Percentiles rank a stretch among this genome's conserved stretches.
Conservation (phyloP, 2,797 vertebrate genomes). For the Hapalemur alaotrensis region DNA sequence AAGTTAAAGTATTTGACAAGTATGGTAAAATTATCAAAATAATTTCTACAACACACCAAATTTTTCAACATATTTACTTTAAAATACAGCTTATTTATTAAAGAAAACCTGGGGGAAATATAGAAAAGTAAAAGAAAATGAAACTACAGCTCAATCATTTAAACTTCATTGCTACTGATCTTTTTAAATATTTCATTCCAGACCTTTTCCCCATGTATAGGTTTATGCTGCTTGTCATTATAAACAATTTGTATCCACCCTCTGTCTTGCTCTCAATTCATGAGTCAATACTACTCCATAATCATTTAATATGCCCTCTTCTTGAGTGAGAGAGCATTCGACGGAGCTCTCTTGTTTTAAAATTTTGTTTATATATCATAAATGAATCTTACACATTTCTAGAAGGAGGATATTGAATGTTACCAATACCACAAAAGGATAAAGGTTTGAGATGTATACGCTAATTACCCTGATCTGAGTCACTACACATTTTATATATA, state of each 20-base stretch:
- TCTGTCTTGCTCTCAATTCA: background rate
- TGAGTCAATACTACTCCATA: background rate
- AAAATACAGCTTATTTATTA: background rate
- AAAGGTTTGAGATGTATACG: background rate
- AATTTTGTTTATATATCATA: background rate
- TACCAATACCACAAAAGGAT: background rate
- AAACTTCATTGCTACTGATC: background rate
- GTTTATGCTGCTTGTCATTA: background rate
- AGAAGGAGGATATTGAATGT: background rate
- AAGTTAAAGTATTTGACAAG: background rate
- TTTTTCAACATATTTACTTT: background rate
- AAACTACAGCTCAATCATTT: background rate
- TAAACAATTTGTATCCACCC: too few relatives aligned
- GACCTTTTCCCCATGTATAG: background rate
- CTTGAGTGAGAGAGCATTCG: background rate
- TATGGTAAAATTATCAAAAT: background rate
- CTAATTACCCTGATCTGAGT: background rate
- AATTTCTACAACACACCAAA: background rate
- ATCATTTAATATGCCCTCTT: background rate
- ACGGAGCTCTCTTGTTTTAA: background rate
- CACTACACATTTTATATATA: background rate
- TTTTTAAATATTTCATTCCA: background rate
- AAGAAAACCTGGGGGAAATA: background rate
- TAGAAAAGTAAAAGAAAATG: background rate
- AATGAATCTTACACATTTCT: background rate